A percentile compares a stretch with the other conserved stretches of the same genome.
phyloP scores from a whole-genome alignment of 2,888 invertebrate species.

The Ptychoptera contaminata region DNA sequence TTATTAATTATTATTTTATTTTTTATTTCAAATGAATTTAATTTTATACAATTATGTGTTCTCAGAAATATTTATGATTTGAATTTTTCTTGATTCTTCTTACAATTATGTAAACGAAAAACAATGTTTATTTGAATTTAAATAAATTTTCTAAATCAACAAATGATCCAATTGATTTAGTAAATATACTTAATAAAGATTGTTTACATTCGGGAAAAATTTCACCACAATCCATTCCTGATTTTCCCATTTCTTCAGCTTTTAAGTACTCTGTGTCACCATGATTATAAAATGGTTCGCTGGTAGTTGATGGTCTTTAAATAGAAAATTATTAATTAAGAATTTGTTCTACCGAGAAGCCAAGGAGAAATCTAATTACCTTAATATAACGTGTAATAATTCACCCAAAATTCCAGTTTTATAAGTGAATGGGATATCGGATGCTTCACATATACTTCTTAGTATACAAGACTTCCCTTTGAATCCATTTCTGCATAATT shows the following conservation, averaged over 20 bases:
- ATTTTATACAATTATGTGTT: too few species aligned
- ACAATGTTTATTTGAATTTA: too few species aligned
- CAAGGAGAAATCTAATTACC: conserved; percentile 33
- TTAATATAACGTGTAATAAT: conserved; percentile 57
- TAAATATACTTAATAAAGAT: conserved; percentile 23
- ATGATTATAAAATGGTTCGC: conserved; percentile 44
- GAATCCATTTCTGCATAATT: conserved; percentile 44
- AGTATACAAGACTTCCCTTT: conserved; percentile 54
- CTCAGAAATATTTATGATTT: too few species aligned
- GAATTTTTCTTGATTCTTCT: too few species aligned
- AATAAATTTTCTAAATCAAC: too few species aligned
- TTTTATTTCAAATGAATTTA: too few species aligned
- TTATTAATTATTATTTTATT: too few species aligned
- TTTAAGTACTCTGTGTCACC: conserved; percentile 57
- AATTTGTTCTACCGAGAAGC: background rate
- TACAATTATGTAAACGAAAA: too few species aligned
- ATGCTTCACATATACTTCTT: conserved; percentile 60
- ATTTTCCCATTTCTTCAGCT: conserved; percentile 50
- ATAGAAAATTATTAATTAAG: conserved; percentile 8
- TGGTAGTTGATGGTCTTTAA: conserved; percentile 54
- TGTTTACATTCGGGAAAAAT: conserved; percentile 21
- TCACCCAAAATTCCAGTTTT: conserved; percentile 59
- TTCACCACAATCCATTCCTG: conserved; percentile 21
- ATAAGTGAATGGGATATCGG: conserved; percentile 47
- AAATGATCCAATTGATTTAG: conserved; percentile 5